These are phyloP conservation scores for Dipodomys spectabilis DNA, from an alignment of 2,113 vertebrate genomes.

Conservation along the genomic window DNA sequence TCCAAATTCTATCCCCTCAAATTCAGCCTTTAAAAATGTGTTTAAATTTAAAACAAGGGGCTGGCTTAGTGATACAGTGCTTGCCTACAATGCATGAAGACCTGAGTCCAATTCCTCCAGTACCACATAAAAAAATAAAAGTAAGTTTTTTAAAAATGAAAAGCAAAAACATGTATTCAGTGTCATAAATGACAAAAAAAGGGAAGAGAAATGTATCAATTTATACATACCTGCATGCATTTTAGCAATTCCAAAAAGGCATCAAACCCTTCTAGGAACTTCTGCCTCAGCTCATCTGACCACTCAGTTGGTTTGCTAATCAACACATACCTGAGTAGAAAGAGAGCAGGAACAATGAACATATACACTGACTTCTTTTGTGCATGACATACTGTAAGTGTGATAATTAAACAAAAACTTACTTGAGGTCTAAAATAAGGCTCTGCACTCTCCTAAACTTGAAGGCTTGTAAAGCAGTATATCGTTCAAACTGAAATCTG, in stretches of 20 bases:
- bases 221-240: constrained; percentile 95
- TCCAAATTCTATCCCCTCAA: not conserved
- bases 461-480: constrained; percentile 96
- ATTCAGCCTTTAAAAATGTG: constrained; percentile 38
- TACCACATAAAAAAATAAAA: no score
- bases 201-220: not conserved
- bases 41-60: not conserved
- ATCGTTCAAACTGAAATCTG: constrained; percentile 98
- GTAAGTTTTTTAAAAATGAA: no score
- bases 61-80: not conserved
- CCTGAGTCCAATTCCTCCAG: no score
- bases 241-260: constrained; percentile 96
- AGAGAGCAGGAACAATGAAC: constrained; percentile 61
- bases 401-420: constrained; percentile 78
- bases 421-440: constrained; percentile 98
- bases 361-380: not conserved
- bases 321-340: constrained; percentile 92
- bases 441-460: constrained; percentile 97
- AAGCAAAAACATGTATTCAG: no score
- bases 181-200: no score
- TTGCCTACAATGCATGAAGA: no score
- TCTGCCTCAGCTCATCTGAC: constrained; percentile 92
- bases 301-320: constrained; percentile 95
- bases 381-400: not conserved
- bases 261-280: constrained; percentile 96